Conservation (phyloP, 92 coral and sea anemone species). For the Zoanthus gigantus region DNA sequence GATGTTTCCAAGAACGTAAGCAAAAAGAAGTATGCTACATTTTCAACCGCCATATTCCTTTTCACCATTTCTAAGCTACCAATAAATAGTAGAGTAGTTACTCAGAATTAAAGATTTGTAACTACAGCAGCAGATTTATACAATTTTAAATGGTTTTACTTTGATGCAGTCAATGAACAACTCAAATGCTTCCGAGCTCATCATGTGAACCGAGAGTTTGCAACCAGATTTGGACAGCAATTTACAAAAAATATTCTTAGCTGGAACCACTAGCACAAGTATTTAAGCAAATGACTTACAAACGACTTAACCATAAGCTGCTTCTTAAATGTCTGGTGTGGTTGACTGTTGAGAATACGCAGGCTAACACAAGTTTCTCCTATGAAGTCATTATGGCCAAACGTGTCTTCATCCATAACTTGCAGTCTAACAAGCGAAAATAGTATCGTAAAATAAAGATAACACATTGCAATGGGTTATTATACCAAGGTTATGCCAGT, state of each 20-base stretch:
- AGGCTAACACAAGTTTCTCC: slow-evolving; percentile 90
- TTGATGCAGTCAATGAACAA: too few relatives aligned
- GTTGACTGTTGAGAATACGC: slow-evolving; percentile 75
- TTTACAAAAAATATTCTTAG: not conserved
- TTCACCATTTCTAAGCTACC: too few relatives aligned
- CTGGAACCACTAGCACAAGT: not conserved
- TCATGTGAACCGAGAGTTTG: not conserved
- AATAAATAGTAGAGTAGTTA: too few relatives aligned
- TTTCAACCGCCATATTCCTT: too few relatives aligned
- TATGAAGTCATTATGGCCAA: slow-evolving; percentile 90
- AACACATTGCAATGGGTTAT: not conserved
- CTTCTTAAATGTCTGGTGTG: slow-evolving; percentile 81
- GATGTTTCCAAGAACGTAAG: too few relatives aligned
- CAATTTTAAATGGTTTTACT: too few relatives aligned
- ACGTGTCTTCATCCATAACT: slow-evolving; percentile 90
- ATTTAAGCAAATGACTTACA: slow-evolving; percentile 59
- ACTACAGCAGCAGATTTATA: too few relatives aligned
- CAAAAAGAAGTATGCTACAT: too few relatives aligned
- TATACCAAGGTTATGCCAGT: too few relatives aligned
- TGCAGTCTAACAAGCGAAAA: slow-evolving; percentile 68
- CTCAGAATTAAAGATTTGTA: too few relatives aligned
- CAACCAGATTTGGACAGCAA: not conserved
- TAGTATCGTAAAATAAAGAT: not conserved
- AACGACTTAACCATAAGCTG: slow-evolving; percentile 78
- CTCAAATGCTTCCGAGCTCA: too few relatives aligned